These are phyloP conservation scores for Aplysina aerophoba DNA, from an alignment of 37 sponge, comb jelly and placozoan genomes.

Conservation along the genomic window DNA sequence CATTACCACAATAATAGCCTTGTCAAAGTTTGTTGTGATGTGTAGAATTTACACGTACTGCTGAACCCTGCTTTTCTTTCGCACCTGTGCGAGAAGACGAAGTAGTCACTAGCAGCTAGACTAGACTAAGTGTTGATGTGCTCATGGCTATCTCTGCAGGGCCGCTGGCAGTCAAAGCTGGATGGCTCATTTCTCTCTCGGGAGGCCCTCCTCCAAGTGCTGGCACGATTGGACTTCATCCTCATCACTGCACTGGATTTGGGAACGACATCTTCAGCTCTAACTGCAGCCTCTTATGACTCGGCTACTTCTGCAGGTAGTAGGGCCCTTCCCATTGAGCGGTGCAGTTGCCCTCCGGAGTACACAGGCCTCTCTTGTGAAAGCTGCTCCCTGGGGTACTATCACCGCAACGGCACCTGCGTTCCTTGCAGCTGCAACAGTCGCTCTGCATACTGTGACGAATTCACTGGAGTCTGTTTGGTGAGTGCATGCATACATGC, in stretches of 20 bases:
- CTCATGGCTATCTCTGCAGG: no score
- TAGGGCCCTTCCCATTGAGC: conserved; percentile 9
- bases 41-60: no score
- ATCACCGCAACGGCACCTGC: conserved; percentile 6
- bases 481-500: not conserved
- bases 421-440: conserved; percentile 6
- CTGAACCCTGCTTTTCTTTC: no score
- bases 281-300: not conserved
- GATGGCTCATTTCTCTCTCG: not conserved
- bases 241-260: conserved; percentile 11
- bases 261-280: not conserved
- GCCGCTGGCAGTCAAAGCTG: not conserved
- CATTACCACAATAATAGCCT: no score
- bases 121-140: no score
- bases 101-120: no score
- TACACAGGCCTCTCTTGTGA: conserved; percentile 21
- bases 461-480: conserved; percentile 2
- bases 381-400: not conserved
- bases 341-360: not conserved
- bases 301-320: not conserved
- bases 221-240: not conserved
- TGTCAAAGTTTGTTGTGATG: no score
- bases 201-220: not conserved
- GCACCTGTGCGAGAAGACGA: no score
- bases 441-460: conserved; percentile 7